A percentile compares a stretch with the other conserved stretches of the same genome.
Conservation (phyloP, 2,797 vertebrate genomes). For the Cynopterus sphinx region DNA sequence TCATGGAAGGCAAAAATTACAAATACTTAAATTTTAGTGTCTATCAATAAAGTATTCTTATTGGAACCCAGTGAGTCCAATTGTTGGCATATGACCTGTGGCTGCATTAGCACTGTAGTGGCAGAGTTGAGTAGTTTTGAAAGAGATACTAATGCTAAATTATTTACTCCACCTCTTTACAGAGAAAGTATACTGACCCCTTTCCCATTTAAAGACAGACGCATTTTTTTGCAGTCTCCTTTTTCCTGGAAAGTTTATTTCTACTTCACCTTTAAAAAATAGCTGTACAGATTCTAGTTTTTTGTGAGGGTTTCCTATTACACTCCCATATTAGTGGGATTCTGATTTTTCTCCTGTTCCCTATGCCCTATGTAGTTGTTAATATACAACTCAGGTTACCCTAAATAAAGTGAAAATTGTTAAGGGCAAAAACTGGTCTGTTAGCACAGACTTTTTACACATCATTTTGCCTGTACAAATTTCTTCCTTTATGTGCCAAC, state of each 20-base stretch:
- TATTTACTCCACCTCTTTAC: background rate
- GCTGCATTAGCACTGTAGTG: background rate
- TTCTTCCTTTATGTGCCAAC: background rate
- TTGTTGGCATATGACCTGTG: background rate
- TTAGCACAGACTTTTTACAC: background rate
- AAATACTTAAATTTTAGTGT: background rate
- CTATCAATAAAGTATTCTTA: background rate
- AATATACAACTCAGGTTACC: background rate
- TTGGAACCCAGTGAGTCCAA: background rate
- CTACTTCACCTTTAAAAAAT: background rate
- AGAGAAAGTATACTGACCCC: background rate
- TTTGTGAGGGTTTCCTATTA: background rate
- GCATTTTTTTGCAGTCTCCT: background rate
- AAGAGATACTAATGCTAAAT: background rate
- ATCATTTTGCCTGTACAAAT: background rate
- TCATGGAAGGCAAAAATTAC: background rate
- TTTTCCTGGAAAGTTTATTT: background rate
- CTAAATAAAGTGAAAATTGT: background rate
- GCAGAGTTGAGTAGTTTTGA: background rate
- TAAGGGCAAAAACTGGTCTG: background rate
- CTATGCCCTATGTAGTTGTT: background rate
- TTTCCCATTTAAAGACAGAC: background rate
- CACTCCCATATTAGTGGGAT: background rate
- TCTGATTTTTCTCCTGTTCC: background rate
- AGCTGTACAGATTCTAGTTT: background rate